Percentiles rank a stretch among this genome's conserved stretches.
Evolutionary conservation across 1,140 invertebrate species (phyloP).

Genomic region (Drosophila neocordata): DNA sequence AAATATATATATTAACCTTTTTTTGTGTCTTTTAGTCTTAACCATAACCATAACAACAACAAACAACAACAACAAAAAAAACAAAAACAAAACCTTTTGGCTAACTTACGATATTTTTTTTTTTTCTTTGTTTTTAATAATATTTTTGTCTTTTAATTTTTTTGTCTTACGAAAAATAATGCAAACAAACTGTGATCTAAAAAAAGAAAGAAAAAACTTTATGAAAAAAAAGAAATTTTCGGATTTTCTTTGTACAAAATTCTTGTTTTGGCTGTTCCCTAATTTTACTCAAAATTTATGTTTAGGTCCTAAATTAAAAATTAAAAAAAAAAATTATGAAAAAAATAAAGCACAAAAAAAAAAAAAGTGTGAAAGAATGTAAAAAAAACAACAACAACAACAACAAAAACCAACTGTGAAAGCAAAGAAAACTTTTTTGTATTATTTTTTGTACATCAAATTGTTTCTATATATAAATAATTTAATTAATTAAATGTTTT

Average conservation of each 20-base stretch:
- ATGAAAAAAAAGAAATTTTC: constrained; percentile 60
- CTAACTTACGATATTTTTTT: constrained; percentile 4
- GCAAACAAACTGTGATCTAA: constrained; percentile 82
- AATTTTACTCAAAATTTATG: constrained; percentile 73
- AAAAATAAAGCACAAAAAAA: constrained; percentile 29
- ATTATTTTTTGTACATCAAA: constrained; percentile 72
- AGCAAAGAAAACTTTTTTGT: constrained; percentile 64
- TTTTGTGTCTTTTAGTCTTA: constrained; percentile 36
- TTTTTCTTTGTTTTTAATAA: constrained; percentile 15
- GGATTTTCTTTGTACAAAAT: constrained; percentile 73
- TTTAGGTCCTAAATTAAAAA: constrained; percentile 58
- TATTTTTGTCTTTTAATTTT: constrained; percentile 36
- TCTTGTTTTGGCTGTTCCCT: constrained; percentile 75
- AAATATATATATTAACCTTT: background rate
- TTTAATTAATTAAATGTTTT: constrained; percentile 46
- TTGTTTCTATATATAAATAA: constrained; percentile 52
- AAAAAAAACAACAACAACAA: too few species aligned
- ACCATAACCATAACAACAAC: constrained; percentile 4
- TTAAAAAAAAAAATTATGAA: constrained; percentile 23
- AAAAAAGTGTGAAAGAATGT: constrained; percentile 8
- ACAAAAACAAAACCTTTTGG: too few species aligned
- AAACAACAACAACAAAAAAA: background rate
- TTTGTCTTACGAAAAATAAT: constrained; percentile 72
- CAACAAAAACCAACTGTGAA: constrained; percentile 55
- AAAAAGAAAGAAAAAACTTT: constrained; percentile 58